These are phyloP conservation scores for Amphibalanus amphitrite DNA, from an alignment of 1,140 invertebrate genomes.

Conservation along the genomic window DNA sequence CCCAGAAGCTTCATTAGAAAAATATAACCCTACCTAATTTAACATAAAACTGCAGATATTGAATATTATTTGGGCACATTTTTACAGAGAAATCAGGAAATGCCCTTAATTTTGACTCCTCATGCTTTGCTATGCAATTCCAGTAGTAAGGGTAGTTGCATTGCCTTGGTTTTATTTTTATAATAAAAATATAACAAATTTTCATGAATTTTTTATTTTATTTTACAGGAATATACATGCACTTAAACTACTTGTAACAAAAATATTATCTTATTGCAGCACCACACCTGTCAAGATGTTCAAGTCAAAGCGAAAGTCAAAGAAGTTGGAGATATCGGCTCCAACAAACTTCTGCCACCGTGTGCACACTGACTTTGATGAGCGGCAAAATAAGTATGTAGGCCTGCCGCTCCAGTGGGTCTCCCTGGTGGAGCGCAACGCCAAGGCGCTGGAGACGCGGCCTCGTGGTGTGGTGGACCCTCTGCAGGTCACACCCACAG, in stretches of 20 bases:
- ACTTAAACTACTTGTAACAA: background rate
- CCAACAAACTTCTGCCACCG: slow-evolving; percentile 96
- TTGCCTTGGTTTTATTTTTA: too few relatives aligned
- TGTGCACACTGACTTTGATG: slow-evolving; percentile 94
- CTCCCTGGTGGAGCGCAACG: slow-evolving; percentile 74
- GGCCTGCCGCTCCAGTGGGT: slow-evolving; percentile 91
- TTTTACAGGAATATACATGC: background rate
- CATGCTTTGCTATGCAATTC: too few relatives aligned
- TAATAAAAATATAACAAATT: too few relatives aligned
- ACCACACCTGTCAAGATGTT: slow-evolving; percentile 45
- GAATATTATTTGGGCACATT: too few relatives aligned
- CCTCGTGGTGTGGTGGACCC: slow-evolving; percentile 87
- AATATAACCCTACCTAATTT: too few relatives aligned
- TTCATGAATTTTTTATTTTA: background rate
- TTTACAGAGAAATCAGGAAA: too few relatives aligned
- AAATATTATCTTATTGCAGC: background rate
- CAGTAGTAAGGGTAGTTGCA: too few relatives aligned
- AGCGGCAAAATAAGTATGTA: slow-evolving; percentile 82
- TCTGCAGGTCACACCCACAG: slow-evolving; percentile 87
- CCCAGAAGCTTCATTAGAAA: too few relatives aligned
- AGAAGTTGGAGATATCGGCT: slow-evolving; percentile 88
- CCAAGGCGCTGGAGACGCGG: slow-evolving; percentile 56
- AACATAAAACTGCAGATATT: too few relatives aligned
- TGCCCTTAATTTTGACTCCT: too few relatives aligned
- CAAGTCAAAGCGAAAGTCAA: slow-evolving; percentile 59